phyloP scores from a whole-genome alignment of 2,888 invertebrate species.

The Andricus curvator region DNA sequence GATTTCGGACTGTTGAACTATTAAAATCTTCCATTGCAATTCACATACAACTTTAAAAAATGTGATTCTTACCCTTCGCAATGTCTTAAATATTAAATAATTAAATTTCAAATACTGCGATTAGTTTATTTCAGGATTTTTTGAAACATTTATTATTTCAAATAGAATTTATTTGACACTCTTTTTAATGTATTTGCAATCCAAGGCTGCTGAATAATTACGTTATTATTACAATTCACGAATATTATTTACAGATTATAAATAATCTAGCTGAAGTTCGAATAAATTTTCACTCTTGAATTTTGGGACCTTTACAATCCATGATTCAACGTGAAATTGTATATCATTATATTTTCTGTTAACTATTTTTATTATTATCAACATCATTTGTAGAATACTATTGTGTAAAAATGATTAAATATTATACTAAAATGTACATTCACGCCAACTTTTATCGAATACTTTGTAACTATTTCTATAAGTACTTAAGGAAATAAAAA shows the following conservation, averaged over 20 bases:
- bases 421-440: conserved; percentile 10
- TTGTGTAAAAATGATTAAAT: conserved; percentile 1
- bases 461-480: conserved; percentile 37
- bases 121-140: neutral
- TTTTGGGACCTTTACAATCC: conserved; percentile 3
- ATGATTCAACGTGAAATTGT: neutral
- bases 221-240: neutral
- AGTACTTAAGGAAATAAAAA: conserved; percentile 26
- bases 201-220: neutral
- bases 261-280: neutral
- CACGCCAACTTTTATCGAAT: conserved; percentile 5
- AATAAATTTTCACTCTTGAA: neutral
- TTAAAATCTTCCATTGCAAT: conserved; percentile 7
- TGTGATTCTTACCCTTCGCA: conserved; percentile 23
- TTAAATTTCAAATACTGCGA: conserved; percentile 14
- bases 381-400: neutral
- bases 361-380: conserved; percentile 1
- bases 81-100: neutral
- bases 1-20: conserved; percentile 12
- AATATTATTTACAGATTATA: neutral
- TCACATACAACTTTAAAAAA: conserved; percentile 9
- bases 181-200: neutral
- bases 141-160: conserved; percentile 1
- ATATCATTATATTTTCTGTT: neutral
- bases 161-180: conserved; percentile 7